phyloP scores from a whole-genome alignment of 2,888 invertebrate genomes.

The Acanthopleura granulata region DNA sequence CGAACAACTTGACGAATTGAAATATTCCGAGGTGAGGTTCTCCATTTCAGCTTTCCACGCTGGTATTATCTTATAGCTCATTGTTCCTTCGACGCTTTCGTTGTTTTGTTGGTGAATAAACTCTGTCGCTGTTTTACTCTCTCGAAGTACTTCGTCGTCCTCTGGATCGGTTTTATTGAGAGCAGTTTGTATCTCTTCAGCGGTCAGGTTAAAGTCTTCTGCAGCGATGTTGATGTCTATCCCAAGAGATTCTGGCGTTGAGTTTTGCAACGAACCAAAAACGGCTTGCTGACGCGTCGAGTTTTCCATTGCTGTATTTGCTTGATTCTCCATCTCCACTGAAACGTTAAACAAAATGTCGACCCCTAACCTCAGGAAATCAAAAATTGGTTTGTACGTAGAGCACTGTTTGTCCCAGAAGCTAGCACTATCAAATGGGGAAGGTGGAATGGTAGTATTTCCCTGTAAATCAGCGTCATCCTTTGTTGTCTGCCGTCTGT shows the following conservation, averaged over 20 bases:
- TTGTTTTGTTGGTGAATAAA: conserved; percentile 10
- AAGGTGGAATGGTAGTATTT: neutral
- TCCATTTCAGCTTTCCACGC: conserved; percentile 14
- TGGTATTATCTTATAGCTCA: neutral
- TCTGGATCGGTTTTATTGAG: neutral
- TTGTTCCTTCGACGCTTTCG: neutral
- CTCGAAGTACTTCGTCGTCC: neutral
- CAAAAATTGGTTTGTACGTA: neutral
- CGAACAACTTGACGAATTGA: neutral
- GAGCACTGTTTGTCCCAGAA: neutral
- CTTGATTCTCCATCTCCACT: neutral
- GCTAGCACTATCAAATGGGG: neutral
- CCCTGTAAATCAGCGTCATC: neutral
- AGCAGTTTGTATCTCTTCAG: neutral
- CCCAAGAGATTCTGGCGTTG: neutral
- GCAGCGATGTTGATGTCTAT: neutral
- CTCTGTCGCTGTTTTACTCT: neutral
- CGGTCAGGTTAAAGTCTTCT: conserved; percentile 3
- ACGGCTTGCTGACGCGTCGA: neutral
- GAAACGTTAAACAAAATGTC: neutral
- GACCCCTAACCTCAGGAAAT: neutral
- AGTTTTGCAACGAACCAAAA: no score
- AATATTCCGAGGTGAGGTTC: neutral
- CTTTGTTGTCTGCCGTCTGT: neutral
- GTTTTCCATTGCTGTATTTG: neutral